A percentile compares a stretch with the other conserved stretches of the same genome.
Conservation (phyloP, 2,888 invertebrate species). For the Melieria crassipennis region DNA sequence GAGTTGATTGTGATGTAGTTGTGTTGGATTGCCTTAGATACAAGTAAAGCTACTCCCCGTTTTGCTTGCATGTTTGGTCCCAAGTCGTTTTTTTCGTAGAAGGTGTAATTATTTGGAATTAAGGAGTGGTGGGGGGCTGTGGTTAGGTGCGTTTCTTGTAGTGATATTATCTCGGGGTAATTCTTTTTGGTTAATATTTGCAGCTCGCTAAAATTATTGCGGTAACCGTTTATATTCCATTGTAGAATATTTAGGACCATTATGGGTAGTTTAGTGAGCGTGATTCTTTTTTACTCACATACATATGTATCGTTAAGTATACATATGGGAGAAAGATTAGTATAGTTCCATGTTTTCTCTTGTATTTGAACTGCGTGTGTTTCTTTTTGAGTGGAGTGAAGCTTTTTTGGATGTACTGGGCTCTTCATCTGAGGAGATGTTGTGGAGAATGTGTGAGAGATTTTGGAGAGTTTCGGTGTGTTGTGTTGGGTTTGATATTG, state of each 20-base stretch:
- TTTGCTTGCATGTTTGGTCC: not conserved
- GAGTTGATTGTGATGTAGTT: not conserved
- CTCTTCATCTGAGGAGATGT: not conserved
- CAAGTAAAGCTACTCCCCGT: not conserved
- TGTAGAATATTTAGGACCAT: constrained; percentile 17
- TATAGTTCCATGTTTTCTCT: not conserved
- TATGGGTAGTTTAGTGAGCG: too few species aligned
- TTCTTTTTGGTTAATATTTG: not conserved
- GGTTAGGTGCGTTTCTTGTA: not conserved
- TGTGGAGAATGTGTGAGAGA: not conserved
- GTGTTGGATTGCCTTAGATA: not conserved
- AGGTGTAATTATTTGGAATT: constrained; percentile 2
- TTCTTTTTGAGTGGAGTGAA: not conserved
- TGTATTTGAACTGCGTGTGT: not conserved
- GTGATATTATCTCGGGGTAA: not conserved
- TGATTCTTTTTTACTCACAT: too few species aligned
- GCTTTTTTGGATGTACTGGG: not conserved
- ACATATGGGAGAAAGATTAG: not conserved
- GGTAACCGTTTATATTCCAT: constrained; percentile 11
- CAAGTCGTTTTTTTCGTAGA: not conserved
- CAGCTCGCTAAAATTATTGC: constrained; percentile 10
- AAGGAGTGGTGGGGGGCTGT: not conserved
- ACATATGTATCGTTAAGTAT: not conserved
- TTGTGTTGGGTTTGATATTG: too few species aligned
- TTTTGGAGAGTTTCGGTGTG: not conserved